Conservation (phyloP, 2,797 vertebrate genomes). For the Huso huso region DNA sequence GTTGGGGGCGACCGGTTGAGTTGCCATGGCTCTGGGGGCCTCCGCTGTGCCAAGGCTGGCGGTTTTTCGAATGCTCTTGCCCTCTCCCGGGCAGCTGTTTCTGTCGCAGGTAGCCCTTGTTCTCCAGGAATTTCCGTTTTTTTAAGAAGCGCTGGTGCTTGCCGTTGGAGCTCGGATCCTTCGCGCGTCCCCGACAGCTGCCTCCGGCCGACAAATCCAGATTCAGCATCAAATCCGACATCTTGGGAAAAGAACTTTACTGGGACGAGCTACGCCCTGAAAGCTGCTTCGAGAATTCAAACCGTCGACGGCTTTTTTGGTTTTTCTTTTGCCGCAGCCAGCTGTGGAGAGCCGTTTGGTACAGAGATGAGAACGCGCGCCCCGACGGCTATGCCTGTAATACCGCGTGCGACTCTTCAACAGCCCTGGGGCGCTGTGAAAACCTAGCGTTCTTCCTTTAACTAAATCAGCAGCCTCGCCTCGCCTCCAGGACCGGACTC, state of each 20-base stretch:
- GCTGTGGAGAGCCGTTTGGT: too few relatives aligned
- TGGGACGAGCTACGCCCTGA: neutral
- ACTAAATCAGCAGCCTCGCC: too few relatives aligned
- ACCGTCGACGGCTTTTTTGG: too few relatives aligned
- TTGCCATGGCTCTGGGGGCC: constrained; percentile 11
- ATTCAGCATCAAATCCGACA: constrained; percentile 63
- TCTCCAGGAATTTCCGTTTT: constrained; percentile 39
- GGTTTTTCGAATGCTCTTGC: neutral
- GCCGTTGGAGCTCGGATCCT: constrained; percentile 21
- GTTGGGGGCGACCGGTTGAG: constrained; percentile 3
- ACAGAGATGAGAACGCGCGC: too few relatives aligned
- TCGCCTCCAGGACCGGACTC: too few relatives aligned
- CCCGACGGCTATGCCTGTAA: too few relatives aligned
- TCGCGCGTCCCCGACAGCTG: neutral
- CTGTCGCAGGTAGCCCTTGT: constrained; percentile 34
- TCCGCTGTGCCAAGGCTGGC: constrained; percentile 18
- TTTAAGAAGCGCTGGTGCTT: constrained; percentile 46
- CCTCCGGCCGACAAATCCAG: constrained; percentile 28
- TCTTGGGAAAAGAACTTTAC: constrained; percentile 27
- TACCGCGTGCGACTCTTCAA: too few relatives aligned
- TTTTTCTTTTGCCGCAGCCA: too few relatives aligned
- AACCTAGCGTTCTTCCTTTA: too few relatives aligned
- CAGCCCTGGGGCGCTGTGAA: too few relatives aligned
- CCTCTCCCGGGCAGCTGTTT: constrained; percentile 38
- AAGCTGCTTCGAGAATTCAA: neutral